Evolutionary conservation across 2,888 invertebrate species (phyloP).

Genomic region (Lithophane semibrunnea): DNA sequence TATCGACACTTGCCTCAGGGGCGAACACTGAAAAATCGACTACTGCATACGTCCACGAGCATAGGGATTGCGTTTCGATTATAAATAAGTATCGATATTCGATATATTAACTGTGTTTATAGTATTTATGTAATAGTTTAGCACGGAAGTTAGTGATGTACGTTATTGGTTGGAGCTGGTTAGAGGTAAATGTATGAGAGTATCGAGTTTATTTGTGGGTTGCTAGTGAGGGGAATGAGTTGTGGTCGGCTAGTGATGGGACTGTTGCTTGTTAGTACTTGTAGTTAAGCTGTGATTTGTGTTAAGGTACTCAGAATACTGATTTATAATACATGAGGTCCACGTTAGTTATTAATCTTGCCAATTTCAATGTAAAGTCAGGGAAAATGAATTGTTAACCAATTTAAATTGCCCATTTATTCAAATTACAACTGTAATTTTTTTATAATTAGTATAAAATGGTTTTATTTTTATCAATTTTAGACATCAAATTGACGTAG

Average conservation of each 20-base stretch:
- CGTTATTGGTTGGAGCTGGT: slow-evolving; percentile 51
- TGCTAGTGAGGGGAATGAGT: slow-evolving; percentile 56
- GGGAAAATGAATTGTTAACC: neutral
- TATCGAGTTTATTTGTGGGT: slow-evolving; percentile 44
- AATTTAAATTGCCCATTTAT: neutral
- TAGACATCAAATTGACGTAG: neutral
- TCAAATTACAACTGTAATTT: neutral
- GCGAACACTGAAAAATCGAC: slow-evolving; percentile 74
- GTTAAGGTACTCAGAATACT: slow-evolving; percentile 12
- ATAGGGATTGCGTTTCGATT: slow-evolving; percentile 66
- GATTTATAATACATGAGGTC: slow-evolving; percentile 7
- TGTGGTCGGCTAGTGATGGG: slow-evolving; percentile 36
- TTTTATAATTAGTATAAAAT: neutral
- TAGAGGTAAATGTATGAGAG: slow-evolving; percentile 37
- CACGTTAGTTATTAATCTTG: slow-evolving; percentile 3
- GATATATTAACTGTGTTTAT: slow-evolving; percentile 63
- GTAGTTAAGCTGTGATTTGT: slow-evolving; percentile 35
- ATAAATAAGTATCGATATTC: slow-evolving; percentile 59
- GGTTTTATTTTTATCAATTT: too few relatives aligned
- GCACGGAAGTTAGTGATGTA: slow-evolving; percentile 56
- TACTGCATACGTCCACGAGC: slow-evolving; percentile 62
- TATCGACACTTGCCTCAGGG: slow-evolving; percentile 70
- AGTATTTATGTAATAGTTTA: slow-evolving; percentile 59
- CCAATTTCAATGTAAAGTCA: neutral
- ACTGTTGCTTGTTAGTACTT: slow-evolving; percentile 31